Percentiles rank a stretch among this genome's conserved stretches.
These are phyloP conservation scores for Rhagoletis pomonella DNA, from an alignment of 1,140 invertebrate species.

Conservation along the genomic window DNA sequence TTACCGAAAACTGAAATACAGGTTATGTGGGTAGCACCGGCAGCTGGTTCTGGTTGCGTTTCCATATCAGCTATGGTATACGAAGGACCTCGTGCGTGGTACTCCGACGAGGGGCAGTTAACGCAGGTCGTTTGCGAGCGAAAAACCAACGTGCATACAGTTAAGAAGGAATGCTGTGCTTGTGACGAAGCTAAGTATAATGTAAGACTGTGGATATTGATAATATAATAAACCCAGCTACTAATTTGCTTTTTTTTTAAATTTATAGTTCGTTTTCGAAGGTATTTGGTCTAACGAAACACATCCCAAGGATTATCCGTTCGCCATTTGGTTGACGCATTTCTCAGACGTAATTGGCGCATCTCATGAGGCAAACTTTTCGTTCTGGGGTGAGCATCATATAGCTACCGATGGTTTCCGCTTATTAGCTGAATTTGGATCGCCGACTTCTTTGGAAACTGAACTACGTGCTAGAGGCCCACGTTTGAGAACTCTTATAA, in stretches of 20 bases:
- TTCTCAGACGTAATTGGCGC: conserved; percentile 99
- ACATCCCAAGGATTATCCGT: conserved; percentile 98
- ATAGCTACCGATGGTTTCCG: conserved; percentile 94
- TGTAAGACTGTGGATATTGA: conserved; percentile 75
- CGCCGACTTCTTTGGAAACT: conserved; percentile 90
- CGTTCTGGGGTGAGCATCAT: conserved; percentile 95
- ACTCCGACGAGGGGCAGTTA: conserved; percentile 90
- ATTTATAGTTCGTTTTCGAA: conserved; percentile 88
- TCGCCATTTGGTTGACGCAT: conserved; percentile 91
- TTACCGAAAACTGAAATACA: conserved; percentile 90
- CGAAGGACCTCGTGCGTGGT: conserved; percentile 89
- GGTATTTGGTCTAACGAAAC: conserved; percentile 97
- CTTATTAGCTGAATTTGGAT: conserved; percentile 81
- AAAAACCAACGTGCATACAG: conserved; percentile 72
- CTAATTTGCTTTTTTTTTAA: background rate
- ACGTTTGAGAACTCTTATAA: conserved; percentile 93
- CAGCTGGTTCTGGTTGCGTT: conserved; percentile 88
- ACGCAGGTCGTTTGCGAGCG: conserved; percentile 88
- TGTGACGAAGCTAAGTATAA: conserved; percentile 94
- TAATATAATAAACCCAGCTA: background rate
- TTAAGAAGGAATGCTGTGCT: conserved; percentile 85
- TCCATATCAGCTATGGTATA: conserved; percentile 89
- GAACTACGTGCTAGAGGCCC: conserved; percentile 90
- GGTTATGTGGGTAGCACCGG: conserved; percentile 93
- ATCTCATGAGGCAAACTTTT: conserved; percentile 91